phyloP scores from a whole-genome alignment of 2,113 vertebrate species.

The Corythaixoides concolor region DNA sequence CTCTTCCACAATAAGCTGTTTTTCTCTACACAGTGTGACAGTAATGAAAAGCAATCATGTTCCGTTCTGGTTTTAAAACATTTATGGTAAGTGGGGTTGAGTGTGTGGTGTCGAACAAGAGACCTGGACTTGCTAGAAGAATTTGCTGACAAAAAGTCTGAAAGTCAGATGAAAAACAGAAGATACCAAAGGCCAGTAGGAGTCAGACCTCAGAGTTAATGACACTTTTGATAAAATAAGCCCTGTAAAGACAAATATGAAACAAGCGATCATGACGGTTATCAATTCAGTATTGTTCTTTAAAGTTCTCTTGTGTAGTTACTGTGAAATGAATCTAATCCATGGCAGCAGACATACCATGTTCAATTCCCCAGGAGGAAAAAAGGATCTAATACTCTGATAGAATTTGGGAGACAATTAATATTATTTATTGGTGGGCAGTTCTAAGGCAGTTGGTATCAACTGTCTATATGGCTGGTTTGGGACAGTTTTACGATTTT shows the following conservation, averaged over 20 bases:
- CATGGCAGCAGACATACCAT: not conserved
- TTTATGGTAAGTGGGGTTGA: conserved; percentile 58
- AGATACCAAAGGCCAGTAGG: not conserved
- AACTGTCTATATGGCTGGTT: not conserved
- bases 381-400: not conserved
- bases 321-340: not conserved
- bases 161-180: conserved; percentile 19
- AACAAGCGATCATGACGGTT: not conserved
- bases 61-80: conserved; percentile 58
- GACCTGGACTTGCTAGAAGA: conserved; percentile 50
- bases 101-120: conserved; percentile 10
- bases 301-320: not conserved
- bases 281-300: not conserved
- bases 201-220: conserved; percentile 4
- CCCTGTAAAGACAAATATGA: not conserved
- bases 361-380: not conserved
- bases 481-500: not conserved
- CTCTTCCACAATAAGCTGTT: conserved; percentile 59
- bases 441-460: not conserved
- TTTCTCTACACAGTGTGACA: conserved; percentile 69
- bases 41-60: conserved; percentile 73
- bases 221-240: conserved; percentile 4
- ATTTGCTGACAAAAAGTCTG: conserved; percentile 25
- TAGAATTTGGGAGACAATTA: not conserved
- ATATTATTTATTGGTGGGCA: not conserved